These are phyloP conservation scores for Crypturellus tataupa DNA, from an alignment of 2,797 vertebrate genomes.

Conservation along the genomic window DNA sequence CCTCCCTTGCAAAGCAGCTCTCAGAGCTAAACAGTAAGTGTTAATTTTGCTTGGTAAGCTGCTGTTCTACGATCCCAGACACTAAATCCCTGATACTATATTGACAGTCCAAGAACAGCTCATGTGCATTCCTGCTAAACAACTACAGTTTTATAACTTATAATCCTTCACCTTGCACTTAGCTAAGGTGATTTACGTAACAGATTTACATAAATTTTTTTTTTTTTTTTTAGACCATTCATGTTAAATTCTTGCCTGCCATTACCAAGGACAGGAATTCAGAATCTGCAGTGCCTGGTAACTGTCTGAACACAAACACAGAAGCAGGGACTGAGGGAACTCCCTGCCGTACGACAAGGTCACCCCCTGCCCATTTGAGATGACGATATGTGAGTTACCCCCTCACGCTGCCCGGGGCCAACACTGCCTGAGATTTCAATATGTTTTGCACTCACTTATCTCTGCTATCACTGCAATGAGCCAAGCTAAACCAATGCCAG, in stretches of 20 bases:
- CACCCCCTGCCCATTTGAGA: rapidly evolving
- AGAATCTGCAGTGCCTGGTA: not conserved
- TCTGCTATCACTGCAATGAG: conserved; percentile 43
- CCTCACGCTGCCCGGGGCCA: conserved; percentile 51
- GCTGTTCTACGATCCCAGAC: conserved; percentile 5
- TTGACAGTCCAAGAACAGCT: conserved; percentile 38
- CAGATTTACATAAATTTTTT: conserved; percentile 14
- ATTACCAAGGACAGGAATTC: not conserved
- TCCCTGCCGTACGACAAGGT: rapidly evolving
- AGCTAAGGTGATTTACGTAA: not conserved
- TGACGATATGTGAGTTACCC: not conserved
- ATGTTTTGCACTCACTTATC: conserved; percentile 65
- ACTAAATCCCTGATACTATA: conserved; percentile 2
- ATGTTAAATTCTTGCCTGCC: not conserved
- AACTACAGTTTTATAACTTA: conserved; percentile 53
- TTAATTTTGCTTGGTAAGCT: not conserved
- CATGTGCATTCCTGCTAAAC: conserved; percentile 43
- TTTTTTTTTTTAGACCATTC: not conserved
- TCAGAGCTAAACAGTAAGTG: not conserved
- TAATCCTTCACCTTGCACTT: conserved; percentile 4
- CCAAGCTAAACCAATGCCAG: conserved; percentile 36
- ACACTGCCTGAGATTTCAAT: conserved; percentile 40
- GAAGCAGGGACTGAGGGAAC: not conserved
- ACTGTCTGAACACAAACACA: not conserved
- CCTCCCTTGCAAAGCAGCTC: not conserved